Base-by-base conservation (phyloP, 1,140 invertebrate species). In the Scaptomyza graminum region DNA sequence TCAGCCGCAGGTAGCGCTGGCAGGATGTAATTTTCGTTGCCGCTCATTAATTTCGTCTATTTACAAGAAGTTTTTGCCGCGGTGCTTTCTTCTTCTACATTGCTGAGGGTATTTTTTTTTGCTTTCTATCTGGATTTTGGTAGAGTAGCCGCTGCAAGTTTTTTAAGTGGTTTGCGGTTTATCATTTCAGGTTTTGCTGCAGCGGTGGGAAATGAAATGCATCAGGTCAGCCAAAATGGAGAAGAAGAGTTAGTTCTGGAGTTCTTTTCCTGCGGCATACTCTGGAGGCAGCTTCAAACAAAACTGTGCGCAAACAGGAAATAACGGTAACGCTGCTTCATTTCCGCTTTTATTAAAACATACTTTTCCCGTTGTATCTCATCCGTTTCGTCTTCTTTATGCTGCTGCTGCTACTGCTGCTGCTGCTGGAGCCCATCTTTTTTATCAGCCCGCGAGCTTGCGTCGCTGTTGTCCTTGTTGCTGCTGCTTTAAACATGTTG, bases 301-400 rank as follows among this genome's bases (percentile, higher is more conserved):
- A 71, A 88, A 88, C 84, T 89, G 76, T 69, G 76, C 76, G 66
- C 76, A 79, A 89, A 83, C 84, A 83, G 83, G 83, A 88, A 88
- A 88, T 88, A 89, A 88, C 79, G 83, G 83, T 88, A 88, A 83
- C 83, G 83, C 79, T 83, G 83, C 76, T 89, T 88, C 83, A 88
- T 88, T 89, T 88, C 83, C 83, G 84, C 79, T 89, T 88, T 88
- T 88, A 88, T 88, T 88, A 88, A 88, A 88, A 88, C 83, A 88
- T 88, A 88, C 83, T 88, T 88, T 88, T 74, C 76, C 65, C 83
- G 83, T 89, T 83, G 75, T 87, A 83, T 80, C 83, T 79, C 81
- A 88, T 88, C 79, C 84, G 79, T 55, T 68, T 34, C 51, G 50
- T 60, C 47, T 52, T 68, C 65, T 25, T 60, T 13, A 12, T 49